Conservation (phyloP, 2,888 invertebrate species). For the Aporophyla nigra region DNA sequence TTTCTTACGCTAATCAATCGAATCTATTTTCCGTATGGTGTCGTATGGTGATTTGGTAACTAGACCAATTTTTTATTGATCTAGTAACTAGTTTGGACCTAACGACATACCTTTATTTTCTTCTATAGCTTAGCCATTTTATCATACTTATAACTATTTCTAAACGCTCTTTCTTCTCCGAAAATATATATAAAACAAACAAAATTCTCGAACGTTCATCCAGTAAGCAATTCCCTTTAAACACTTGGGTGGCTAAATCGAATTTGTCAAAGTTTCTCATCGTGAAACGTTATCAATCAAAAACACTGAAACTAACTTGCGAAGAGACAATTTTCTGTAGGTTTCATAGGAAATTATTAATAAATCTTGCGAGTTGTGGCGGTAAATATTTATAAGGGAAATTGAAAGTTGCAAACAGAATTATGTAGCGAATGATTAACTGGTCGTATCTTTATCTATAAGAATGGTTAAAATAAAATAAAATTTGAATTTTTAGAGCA, state of each 20-base stretch:
- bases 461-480: neutral
- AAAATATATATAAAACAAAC: constrained; percentile 3
- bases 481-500: too few species aligned
- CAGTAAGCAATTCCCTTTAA: constrained; percentile 46
- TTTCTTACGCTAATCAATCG: neutral
- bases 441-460: neutral
- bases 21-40: too few species aligned
- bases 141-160: too few species aligned
- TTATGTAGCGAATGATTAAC: constrained; percentile 31
- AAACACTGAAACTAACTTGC: constrained; percentile 62
- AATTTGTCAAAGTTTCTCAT: constrained; percentile 63
- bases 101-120: neutral
- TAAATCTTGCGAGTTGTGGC: constrained; percentile 41
- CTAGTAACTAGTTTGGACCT: neutral
- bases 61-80: too few species aligned
- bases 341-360: constrained; percentile 57
- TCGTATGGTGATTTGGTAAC: too few species aligned
- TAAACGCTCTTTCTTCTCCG: neutral
- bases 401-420: constrained; percentile 45
- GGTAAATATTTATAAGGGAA: constrained; percentile 51
- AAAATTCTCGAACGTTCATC: constrained; percentile 20
- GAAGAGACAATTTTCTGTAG: constrained; percentile 58
- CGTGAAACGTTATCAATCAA: constrained; percentile 64
- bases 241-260: constrained; percentile 57
- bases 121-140: neutral